Base-by-base conservation (phyloP, 2,888 invertebrate genomes). In the Drosophila paramelanica region DNA sequence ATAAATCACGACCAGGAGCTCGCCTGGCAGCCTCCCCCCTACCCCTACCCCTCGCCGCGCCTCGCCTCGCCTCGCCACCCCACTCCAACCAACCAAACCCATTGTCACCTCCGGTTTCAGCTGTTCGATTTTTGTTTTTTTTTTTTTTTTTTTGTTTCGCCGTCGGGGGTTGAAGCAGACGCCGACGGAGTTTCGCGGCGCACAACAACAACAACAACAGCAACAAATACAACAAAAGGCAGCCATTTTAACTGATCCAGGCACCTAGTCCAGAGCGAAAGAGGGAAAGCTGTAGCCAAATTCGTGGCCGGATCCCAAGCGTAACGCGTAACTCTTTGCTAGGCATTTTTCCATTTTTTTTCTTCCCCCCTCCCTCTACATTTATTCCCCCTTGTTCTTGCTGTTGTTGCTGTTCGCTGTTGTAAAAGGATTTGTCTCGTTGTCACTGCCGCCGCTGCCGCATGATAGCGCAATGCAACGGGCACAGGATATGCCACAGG, bases 401-500 rank as follows among this genome's bases (percentile, higher is more conserved):
- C 42, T 52, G 49, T 20, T 17, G 49, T 23, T 49, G 56, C 59
- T 47, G 64, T 65, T 36, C 46, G 49, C 49, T 67, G 60, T 67
- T 87, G 75, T 77, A 55, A 85, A 89, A 73, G 89, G 89, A 89
- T 86, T 86, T 86, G 89, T 89, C 88, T 79, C 85, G 81, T 81
- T 84, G 81, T 81, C 85, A 73, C 78, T 67, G 65, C 45, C 49
- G 33, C 51, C 49, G 33, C 55, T 58, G 49, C 47, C 55, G 64
- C 61, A 77, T 58, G 65, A 67, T 50, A 65, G 67, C 52, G 67
- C 61, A 56, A 51, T 62, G 62, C 55, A 64, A 38, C 46, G 49
- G 45, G 41, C 45, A 13, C 57, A 67, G 66, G 50, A 59, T 59
- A 42, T 62, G 55, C 10, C 64, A 55, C 66, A 56, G 47, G 51